Conservation (phyloP, 2,888 invertebrate species). For the Drosophila flavopinicola region DNA sequence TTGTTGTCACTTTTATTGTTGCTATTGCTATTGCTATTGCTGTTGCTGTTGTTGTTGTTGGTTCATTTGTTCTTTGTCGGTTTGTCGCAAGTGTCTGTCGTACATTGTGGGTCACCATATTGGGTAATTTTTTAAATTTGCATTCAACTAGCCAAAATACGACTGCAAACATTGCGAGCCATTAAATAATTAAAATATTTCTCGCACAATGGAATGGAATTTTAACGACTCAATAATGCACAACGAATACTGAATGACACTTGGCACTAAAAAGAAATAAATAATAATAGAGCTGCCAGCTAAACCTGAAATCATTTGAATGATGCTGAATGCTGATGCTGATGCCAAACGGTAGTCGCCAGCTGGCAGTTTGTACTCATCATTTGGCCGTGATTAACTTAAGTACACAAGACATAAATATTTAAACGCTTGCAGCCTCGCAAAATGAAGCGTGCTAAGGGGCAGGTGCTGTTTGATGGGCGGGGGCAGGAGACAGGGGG, state of each 20-base stretch:
- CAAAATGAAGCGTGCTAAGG: slow-evolving; percentile 8
- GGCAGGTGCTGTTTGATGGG: not conserved
- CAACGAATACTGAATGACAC: slow-evolving; percentile 52
- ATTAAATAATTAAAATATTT: slow-evolving; percentile 70
- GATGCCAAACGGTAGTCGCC: slow-evolving; percentile 46
- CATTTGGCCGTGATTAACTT: slow-evolving; percentile 77
- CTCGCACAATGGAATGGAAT: slow-evolving; percentile 35
- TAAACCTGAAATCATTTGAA: slow-evolving; percentile 60
- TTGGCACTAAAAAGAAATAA: slow-evolving; percentile 31
- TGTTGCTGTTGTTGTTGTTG: slow-evolving; percentile 39
- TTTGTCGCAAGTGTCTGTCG: slow-evolving; percentile 31
- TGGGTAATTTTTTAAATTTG: slow-evolving; percentile 62
- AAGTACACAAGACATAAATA: slow-evolving; percentile 80
- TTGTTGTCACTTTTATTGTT: slow-evolving; percentile 22
- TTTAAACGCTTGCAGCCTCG: slow-evolving; percentile 62
- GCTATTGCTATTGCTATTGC: not conserved
- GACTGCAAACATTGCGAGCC: slow-evolving; percentile 7
- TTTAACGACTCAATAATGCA: slow-evolving; percentile 69
- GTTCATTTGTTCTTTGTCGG: slow-evolving; percentile 43
- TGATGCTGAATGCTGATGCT: no score
- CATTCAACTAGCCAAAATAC: slow-evolving; percentile 29
- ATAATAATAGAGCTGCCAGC: slow-evolving; percentile 3
- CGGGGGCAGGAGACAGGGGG: slow-evolving; percentile 1
- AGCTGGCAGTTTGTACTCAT: slow-evolving; percentile 55
- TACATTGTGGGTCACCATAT: slow-evolving; percentile 51